Conservation (phyloP, 2,888 invertebrate genomes). For the Archips crataeganus region DNA sequence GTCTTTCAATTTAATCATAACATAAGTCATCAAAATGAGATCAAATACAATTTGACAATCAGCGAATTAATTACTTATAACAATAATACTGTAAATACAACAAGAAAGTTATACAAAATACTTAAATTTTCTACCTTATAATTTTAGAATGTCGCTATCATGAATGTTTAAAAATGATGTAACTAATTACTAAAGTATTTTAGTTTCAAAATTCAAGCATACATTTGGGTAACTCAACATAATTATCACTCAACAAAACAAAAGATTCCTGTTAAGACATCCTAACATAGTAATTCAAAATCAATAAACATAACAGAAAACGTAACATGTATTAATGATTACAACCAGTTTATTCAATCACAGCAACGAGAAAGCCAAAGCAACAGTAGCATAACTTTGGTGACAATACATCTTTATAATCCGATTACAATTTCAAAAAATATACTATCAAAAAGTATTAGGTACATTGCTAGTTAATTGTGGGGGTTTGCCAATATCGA, state of each 20-base stretch:
- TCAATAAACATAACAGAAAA: conserved; percentile 48
- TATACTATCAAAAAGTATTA: conserved; percentile 56
- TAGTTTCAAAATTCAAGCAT: conserved; percentile 10
- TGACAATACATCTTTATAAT: conserved; percentile 50
- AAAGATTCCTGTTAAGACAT: conserved; percentile 32
- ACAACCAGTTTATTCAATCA: conserved; percentile 58
- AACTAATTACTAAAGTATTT: conserved; percentile 22
- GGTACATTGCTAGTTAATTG: conserved; percentile 63
- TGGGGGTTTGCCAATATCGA: conserved; percentile 85
- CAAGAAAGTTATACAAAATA: conserved; percentile 62
- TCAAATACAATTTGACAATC: conserved; percentile 53
- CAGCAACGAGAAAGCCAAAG: conserved; percentile 79
- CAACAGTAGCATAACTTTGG: conserved; percentile 64
- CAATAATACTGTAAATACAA: conserved; percentile 56
- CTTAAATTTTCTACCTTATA: conserved; percentile 47
- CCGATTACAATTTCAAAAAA: conserved; percentile 64
- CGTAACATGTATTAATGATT: conserved; percentile 45
- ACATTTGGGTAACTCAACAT: conserved; percentile 11
- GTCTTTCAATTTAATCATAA: conserved; percentile 22
- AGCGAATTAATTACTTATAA: conserved; percentile 48
- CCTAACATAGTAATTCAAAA: conserved; percentile 43
- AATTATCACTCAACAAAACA: conserved; percentile 1
- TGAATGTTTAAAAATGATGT: conserved; percentile 50
- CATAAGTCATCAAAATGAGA: conserved; percentile 55
- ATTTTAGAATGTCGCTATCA: conserved; percentile 9